Evolutionary conservation across 2,113 vertebrate species (phyloP), one percentile per base, ranked within the genome.

Genomic region (Phrynosoma blainvillii): DNA sequence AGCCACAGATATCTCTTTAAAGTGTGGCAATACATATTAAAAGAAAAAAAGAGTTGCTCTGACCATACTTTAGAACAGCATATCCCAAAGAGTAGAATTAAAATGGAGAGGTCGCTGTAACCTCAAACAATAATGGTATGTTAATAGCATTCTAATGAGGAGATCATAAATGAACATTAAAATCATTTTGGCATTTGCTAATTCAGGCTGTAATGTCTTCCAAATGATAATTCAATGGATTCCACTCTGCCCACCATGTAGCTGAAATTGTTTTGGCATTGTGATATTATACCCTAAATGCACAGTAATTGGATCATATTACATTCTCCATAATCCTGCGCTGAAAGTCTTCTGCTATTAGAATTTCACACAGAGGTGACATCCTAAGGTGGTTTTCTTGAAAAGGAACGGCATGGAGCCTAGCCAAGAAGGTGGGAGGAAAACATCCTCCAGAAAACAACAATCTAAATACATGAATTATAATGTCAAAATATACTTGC

Each of bases 101-200:
- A 94, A 92, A 87, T 89, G 90, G 94, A 91, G 90, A 94, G 92
- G 88, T 93, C 93, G 88, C 86, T 93, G 89, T 93, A 91, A 92
- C 90, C 84, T 88, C 82, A 91, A 84, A 84, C 91, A 94, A 92
- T 94, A 93, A 94, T 81, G 87, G 94, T 91, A 93, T 92, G 91
- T 79, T 94, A 94, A 93, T 94, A 73, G 90, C 74, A 92, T 94
- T 90, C 85, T 89, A 94, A 94, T 94, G 91, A 95, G 83, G 85
- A 93, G 87, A 96, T 94, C 90, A 93, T 91, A 94, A 91, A 85
- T 91, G 92, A 89, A 92, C 84, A 87, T 75, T 84, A 68, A 94
- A 95, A 84, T 92, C 74, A 92, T 93, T 95, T 87, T 90, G 92
- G 88, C 95, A 84, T 88, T 88, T 82, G 76, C 79, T 93, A 94